Base-by-base conservation (phyloP, 2,797 vertebrate species). In the Cynodonichthys magdalenae region DNA sequence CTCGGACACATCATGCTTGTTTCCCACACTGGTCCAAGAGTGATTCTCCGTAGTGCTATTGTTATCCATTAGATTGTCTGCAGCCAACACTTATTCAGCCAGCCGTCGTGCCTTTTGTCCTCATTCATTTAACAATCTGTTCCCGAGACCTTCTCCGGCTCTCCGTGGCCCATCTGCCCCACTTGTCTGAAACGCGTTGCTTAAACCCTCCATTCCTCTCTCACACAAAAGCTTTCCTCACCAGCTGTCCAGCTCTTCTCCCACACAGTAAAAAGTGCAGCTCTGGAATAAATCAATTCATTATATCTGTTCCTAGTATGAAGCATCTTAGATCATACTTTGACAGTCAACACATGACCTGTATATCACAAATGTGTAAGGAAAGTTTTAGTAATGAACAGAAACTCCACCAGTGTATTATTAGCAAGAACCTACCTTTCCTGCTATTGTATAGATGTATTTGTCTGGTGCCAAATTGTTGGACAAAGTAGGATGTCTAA, bases 81-180 rank as follows among this genome's bases (percentile, higher is more conserved):
- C 80, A 64, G 69, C 84, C 87, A 89, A 91, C 85, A 85, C 71
- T 87, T 82, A 92, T 91, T 91, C 90, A 91, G 77, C 73, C 77
- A 76, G 80, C 80, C 83, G 42, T 68, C 65, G 1, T 74, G 74
- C 77, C 91, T 92, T 93, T 94, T 94, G 91, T 93, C 89, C 85
- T 63, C 81, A 89, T 85, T 82, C 81, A 81, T 89, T 77, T 86
- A 77, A 90, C 84, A 78, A 80, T 78, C 73, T 74, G 82, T 84
- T 76, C 77, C 80, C 41, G 74, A 88, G 85, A 90, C 87, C 85
- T 83, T 84, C 63, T 83, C 69, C 75, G 77, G 83, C 85, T 78
- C 83, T 77, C 83, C 79, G 83, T 51, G 46, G 80, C 75, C 92
- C 89, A 90, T 92, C 88, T 93, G 91, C 84, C 89, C 87, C 82